A percentile compares a stretch with the other conserved stretches of the same genome.
Conservation (phyloP, 2,113 vertebrate species). For the Tragelaphus strepsiceros region DNA sequence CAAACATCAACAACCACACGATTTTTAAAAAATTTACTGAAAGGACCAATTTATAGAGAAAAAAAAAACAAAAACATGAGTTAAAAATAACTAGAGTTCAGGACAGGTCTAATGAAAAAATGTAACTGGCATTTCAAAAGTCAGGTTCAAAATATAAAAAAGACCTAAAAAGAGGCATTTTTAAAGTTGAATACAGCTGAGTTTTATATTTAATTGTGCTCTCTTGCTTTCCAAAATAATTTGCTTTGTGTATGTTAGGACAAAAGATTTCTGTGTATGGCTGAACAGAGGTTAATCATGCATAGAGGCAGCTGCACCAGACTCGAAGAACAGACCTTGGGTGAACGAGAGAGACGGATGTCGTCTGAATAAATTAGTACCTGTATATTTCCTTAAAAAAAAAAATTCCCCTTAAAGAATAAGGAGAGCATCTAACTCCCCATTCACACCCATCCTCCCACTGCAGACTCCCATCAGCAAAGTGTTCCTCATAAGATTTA, state of each 20-base stretch:
- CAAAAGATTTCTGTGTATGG: slow-evolving; percentile 92
- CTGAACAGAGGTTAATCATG: slow-evolving; percentile 94
- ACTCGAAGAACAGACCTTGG: slow-evolving; percentile 81
- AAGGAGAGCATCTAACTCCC: slow-evolving; percentile 17
- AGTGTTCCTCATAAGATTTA: neutral
- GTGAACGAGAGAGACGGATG: slow-evolving; percentile 73
- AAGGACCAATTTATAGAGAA: neutral
- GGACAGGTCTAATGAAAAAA: slow-evolving; percentile 65
- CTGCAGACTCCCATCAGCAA: neutral
- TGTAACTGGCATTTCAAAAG: slow-evolving; percentile 50
- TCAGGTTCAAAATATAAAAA: slow-evolving; percentile 58
- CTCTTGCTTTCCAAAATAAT: slow-evolving; percentile 96
- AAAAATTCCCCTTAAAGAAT: slow-evolving; percentile 19
- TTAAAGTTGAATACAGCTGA: slow-evolving; percentile 81
- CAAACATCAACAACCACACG: neutral
- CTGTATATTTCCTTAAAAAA: slow-evolving; percentile 71
- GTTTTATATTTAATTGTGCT: slow-evolving; percentile 86
- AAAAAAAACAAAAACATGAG: neutral
- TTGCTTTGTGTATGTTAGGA: slow-evolving; percentile 97
- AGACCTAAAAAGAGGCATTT: slow-evolving; percentile 60
- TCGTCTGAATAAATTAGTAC: slow-evolving; percentile 81
- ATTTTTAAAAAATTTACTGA: slow-evolving; percentile 41
- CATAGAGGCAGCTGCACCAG: slow-evolving; percentile 88
- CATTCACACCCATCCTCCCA: neutral
- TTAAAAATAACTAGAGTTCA: slow-evolving; percentile 48